Conservation (phyloP, 2,888 invertebrate species). For the Eilema sororculum region DNA sequence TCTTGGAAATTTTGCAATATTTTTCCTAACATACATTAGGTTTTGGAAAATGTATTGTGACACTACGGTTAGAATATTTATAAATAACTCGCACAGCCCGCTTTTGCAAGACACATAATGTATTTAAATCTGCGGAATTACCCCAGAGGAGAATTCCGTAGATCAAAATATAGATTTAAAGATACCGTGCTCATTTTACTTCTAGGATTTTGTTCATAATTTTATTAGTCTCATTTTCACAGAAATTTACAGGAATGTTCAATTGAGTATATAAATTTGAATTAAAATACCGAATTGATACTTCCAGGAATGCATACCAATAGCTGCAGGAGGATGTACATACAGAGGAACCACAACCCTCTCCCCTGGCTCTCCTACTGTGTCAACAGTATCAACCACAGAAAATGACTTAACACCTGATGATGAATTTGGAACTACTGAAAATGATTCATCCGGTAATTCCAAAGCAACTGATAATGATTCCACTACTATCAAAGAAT, state of each 20-base stretch:
- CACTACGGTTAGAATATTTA: no score
- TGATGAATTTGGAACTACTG: neutral
- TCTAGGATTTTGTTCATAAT: no score
- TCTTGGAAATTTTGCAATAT: no score
- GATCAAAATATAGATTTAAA: no score
- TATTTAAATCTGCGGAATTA: no score
- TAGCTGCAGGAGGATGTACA: conserved; percentile 45
- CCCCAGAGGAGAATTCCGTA: no score
- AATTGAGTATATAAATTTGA: neutral
- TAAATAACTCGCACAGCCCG: no score
- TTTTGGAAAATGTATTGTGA: no score
- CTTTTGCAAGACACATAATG: no score
- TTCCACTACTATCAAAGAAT: neutral
- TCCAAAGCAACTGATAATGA: neutral
- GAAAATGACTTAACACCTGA: neutral
- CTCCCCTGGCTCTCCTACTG: neutral
- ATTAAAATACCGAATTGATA: neutral
- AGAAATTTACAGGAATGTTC: neutral
- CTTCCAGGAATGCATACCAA: conserved; percentile 29
- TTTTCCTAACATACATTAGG: no score
- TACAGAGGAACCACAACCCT: conserved; percentile 1
- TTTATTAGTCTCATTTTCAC: no score
- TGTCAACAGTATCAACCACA: conserved; percentile 2
- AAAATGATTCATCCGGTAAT: neutral
- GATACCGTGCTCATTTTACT: no score